Conservation (phyloP, 2,888 invertebrate genomes). For the Stegana nigrithorax region DNA sequence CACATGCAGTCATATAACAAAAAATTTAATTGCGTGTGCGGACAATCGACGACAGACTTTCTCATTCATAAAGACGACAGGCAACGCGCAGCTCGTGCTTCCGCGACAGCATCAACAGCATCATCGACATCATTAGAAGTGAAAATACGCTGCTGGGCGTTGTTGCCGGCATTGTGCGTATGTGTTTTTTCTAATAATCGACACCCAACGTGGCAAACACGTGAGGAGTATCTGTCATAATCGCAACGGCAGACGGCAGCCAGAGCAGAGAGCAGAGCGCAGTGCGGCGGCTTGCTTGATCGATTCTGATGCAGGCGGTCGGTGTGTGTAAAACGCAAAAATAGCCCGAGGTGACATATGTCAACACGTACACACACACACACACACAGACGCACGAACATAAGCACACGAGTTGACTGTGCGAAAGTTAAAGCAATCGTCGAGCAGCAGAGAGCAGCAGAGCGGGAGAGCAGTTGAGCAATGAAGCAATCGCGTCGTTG, state of each 20-base stretch:
- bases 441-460: too few relatives aligned
- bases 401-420: neutral
- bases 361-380: slow-evolving; percentile 6
- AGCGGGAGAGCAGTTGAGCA: too few relatives aligned
- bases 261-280: neutral
- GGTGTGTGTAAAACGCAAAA: slow-evolving; percentile 12
- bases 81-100: too few relatives aligned
- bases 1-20: too few relatives aligned
- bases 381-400: neutral
- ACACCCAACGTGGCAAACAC: slow-evolving; percentile 54
- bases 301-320: neutral
- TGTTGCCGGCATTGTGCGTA: too few relatives aligned
- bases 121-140: slow-evolving; percentile 3
- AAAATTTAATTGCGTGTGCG: too few relatives aligned
- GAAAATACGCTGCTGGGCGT: slow-evolving; percentile 12
- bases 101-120: too few relatives aligned
- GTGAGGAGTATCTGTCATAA: slow-evolving; percentile 11
- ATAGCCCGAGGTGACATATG: slow-evolving; percentile 18
- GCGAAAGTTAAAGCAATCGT: slow-evolving; percentile 4
- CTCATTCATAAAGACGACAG: too few relatives aligned
- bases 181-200: slow-evolving; percentile 57
- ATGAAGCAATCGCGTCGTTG: neutral
- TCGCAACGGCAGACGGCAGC: neutral
- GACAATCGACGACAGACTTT: too few relatives aligned
- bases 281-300: neutral